A percentile compares a stretch with the other conserved stretches of the same genome.
These are phyloP conservation scores for Stomorhina lunata DNA, from an alignment of 2,888 invertebrate species.

Conservation along the genomic window DNA sequence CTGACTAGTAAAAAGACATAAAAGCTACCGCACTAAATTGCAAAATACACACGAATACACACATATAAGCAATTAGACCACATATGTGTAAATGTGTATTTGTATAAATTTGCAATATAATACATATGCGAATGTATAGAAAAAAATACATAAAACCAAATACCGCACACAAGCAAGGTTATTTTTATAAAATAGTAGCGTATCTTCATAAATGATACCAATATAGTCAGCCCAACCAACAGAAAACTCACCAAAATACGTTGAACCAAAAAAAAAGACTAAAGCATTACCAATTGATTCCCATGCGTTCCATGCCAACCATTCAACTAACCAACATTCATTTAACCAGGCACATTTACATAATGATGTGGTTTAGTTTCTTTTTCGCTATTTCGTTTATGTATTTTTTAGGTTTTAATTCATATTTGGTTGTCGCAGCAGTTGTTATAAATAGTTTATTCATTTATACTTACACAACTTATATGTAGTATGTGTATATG, in stretches of 20 bases:
- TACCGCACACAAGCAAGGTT: conserved; percentile 41
- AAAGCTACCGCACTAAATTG: conserved; percentile 28
- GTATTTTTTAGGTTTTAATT: neutral
- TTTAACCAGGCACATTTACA: conserved; percentile 21
- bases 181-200: conserved; percentile 17
- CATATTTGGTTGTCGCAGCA: conserved; percentile 34
- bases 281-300: neutral
- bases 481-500: neutral
- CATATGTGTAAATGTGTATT: neutral
- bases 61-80: neutral
- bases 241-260: neutral
- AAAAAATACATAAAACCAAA: neutral
- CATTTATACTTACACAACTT: neutral
- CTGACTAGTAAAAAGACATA: conserved; percentile 4
- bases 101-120: neutral
- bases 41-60: neutral
- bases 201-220: conserved; percentile 30
- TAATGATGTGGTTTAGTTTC: conserved; percentile 53
- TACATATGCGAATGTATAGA: neutral
- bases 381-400: neutral
- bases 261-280: conserved; percentile 5
- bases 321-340: neutral
- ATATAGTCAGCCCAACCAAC: neutral
- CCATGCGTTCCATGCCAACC: neutral
- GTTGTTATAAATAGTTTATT: conserved; percentile 43